Conservation (phyloP, 2,797 vertebrate species). For the Liparis tanakae region DNA sequence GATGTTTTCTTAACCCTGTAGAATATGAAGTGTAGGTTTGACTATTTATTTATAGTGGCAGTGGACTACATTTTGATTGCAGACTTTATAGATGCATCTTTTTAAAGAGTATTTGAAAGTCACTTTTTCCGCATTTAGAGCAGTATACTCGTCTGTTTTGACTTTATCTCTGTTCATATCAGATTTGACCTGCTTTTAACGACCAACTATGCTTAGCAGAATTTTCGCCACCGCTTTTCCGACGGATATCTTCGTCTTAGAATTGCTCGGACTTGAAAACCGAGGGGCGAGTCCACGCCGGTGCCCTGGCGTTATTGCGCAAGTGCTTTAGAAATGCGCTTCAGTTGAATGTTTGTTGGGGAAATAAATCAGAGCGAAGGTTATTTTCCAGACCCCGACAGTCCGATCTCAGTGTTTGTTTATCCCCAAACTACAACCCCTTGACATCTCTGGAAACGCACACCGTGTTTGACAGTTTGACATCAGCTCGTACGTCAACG, state of each 20-base stretch:
- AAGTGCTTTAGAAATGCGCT: not conserved
- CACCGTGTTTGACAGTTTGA: not conserved
- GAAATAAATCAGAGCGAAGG: constrained; percentile 9
- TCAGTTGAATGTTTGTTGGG: constrained; percentile 5
- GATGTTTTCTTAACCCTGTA: not conserved
- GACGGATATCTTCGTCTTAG: not conserved
- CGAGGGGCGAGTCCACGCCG: too few species aligned
- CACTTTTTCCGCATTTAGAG: too few species aligned
- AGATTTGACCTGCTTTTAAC: too few species aligned
- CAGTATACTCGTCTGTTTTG: too few species aligned
- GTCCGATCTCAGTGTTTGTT: constrained; percentile 15
- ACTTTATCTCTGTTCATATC: too few species aligned
- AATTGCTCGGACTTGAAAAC: too few species aligned
- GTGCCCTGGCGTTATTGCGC: not conserved
- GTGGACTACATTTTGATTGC: too few species aligned
- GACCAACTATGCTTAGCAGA: not conserved
- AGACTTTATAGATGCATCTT: too few species aligned
- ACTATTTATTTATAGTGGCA: too few species aligned
- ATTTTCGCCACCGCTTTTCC: not conserved
- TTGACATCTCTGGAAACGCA: not conserved
- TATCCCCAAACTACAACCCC: constrained; percentile 9
- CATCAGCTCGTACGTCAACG: not conserved
- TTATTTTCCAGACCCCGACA: constrained; percentile 3
- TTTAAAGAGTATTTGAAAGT: too few species aligned
- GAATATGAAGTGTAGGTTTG: too few species aligned